phyloP scores from a whole-genome alignment of 1,140 invertebrate genomes.

The Lucilia cuprina region DNA sequence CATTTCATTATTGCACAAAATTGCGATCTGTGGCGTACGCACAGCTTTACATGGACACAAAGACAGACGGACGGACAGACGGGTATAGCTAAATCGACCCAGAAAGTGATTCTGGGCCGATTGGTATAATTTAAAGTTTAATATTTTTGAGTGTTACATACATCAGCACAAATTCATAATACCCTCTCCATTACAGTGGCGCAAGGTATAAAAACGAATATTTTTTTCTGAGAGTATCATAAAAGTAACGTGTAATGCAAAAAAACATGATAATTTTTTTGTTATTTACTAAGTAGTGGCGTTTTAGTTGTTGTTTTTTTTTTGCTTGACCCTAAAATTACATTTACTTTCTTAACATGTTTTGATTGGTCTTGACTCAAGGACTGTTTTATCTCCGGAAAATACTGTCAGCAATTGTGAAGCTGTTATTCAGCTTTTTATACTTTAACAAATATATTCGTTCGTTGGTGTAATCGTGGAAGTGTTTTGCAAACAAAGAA shows the following conservation, averaged over 20 bases:
- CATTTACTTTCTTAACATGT: background rate
- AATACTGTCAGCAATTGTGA: conserved; percentile 4
- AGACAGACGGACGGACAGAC: no score
- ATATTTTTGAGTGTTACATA: no score
- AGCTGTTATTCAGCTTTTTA: background rate
- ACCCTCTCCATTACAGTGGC: no score
- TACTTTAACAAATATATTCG: background rate
- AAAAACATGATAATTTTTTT: background rate
- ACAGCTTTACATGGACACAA: no score
- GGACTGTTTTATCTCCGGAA: background rate
- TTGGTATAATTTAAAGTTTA: no score
- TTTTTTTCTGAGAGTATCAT: background rate
- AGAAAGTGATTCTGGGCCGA: no score
- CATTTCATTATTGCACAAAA: no score
- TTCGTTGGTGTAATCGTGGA: background rate
- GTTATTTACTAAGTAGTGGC: background rate
- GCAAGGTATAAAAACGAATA: no score
- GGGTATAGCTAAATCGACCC: no score
- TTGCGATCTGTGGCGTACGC: no score
- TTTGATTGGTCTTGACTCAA: conserved; percentile 2
- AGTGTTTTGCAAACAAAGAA: background rate
- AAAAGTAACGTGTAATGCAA: background rate
- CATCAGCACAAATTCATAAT: no score
- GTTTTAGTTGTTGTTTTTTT: background rate
- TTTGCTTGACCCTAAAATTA: background rate